These are phyloP conservation scores for Lasioglossum figueresi DNA, from an alignment of 2,888 invertebrate genomes.

Conservation along the genomic window DNA sequence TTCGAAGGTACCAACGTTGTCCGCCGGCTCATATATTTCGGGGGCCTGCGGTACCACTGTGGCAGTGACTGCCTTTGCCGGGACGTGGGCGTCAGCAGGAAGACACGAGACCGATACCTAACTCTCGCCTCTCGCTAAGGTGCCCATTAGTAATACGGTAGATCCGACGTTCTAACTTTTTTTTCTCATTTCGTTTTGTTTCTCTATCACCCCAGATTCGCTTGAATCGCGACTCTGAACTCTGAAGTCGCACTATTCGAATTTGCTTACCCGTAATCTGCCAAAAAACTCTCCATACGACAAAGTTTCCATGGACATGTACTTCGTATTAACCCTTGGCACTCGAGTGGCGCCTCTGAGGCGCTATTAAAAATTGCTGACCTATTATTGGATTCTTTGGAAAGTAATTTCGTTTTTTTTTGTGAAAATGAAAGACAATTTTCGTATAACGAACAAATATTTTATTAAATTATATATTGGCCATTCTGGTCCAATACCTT, in stretches of 20 bases:
- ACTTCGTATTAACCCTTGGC: too few species aligned
- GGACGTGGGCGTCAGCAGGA: conserved; percentile 76
- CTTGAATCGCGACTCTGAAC: neutral
- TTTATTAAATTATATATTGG: too few species aligned
- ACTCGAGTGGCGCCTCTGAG: too few species aligned
- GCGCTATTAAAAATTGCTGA: too few species aligned
- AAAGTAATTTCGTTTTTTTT: too few species aligned
- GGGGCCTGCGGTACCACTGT: conserved; percentile 58
- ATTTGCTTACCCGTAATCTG: neutral
- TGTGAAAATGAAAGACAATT: too few species aligned
- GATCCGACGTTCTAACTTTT: neutral
- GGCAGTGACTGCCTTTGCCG: too few species aligned
- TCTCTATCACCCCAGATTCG: neutral
- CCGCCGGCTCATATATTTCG: conserved; percentile 80
- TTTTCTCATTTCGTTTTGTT: neutral
- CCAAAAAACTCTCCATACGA: too few species aligned
- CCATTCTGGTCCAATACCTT: too few species aligned
- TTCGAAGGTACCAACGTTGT: conserved; percentile 70
- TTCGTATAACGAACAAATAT: too few species aligned
- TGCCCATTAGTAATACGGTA: conserved; percentile 44
- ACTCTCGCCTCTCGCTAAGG: conserved; percentile 39
- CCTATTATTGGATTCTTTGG: too few species aligned
- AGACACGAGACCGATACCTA: conserved; percentile 29
- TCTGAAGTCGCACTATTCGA: neutral
- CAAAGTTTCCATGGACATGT: too few species aligned